Base-by-base conservation (phyloP, 1,140 invertebrate species). In the Andricus grossulariae region DNA sequence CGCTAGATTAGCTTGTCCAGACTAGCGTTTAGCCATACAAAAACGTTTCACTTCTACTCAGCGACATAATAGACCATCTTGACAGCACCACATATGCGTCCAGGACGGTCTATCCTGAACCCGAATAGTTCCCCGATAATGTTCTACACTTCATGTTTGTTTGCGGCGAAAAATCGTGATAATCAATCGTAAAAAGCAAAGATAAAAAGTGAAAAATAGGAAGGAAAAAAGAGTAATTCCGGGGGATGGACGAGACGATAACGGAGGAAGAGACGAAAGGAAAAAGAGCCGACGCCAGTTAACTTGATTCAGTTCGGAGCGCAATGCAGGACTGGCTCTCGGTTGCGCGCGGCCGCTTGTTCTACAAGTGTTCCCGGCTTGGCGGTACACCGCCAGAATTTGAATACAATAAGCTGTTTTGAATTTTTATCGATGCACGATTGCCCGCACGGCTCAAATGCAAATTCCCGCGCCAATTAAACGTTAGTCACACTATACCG, bases 391-490 rank as follows among this genome's bases (percentile, higher is more conserved):
- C 77, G 72, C 55, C 74, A 74, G 81, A 87, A 90, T 90, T 90
- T 90, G 85, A 90, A 90, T 90, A 90, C 89, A 90, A 90, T 90
- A 87, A 89, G 86, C 83, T 85, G 86, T 85, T 89, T 90, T 90
- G 83, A 90, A 90, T 90, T 90, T 89, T 89, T 90, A 90, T 90
- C 86, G 84, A 79, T 78, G 76, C 77, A 73, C 82, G 84, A 88
- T 88, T 87, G 85, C 76, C 72, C 79, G 80, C 73, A 51, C 81
- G 79, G 76, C 78, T 83, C 77, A 75, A 80, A 88, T 88, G 85
- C 83, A 88, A 89, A 90, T 89, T 86, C 81, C 84, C 80, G 73
- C 79, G 84, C 84, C 87, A 90, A 91, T 91, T 90, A 91, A 90
- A 86, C 85, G 84, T 87, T 86, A 85, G 82, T 77, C 76, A 77